Percentiles rank a stretch among this genome's conserved stretches.
These are phyloP conservation scores for Thymelicus sylvestris DNA, from an alignment of 2,888 invertebrate species.

Conservation along the genomic window DNA sequence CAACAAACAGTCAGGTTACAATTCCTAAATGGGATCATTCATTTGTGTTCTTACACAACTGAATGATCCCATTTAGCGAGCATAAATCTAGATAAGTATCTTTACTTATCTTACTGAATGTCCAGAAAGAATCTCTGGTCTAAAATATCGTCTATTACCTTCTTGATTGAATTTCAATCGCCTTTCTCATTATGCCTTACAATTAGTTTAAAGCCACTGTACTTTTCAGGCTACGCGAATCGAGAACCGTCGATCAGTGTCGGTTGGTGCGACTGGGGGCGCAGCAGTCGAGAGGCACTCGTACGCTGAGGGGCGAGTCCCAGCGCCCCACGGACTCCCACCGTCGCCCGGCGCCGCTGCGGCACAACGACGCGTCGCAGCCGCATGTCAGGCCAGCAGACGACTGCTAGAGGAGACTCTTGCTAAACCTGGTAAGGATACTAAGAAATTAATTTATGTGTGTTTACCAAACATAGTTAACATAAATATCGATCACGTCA, in stretches of 20 bases:
- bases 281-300: slow-evolving; percentile 63
- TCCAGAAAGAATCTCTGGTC: too few relatives aligned
- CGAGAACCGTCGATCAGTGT: slow-evolving; percentile 69
- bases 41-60: too few relatives aligned
- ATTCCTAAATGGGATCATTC: too few relatives aligned
- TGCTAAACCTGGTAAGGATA: slow-evolving; percentile 79
- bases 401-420: slow-evolving; percentile 88
- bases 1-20: too few relatives aligned
- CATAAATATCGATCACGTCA: too few relatives aligned
- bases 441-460: too few relatives aligned
- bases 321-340: slow-evolving; percentile 73
- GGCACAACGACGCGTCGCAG: slow-evolving; percentile 65
- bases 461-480: too few relatives aligned
- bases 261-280: slow-evolving; percentile 60
- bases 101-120: too few relatives aligned
- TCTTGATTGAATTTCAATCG: not conserved
- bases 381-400: slow-evolving; percentile 84
- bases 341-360: slow-evolving; percentile 72
- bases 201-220: not conserved
- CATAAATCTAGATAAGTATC: too few relatives aligned
- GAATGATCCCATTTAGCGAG: too few relatives aligned
- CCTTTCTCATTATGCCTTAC: too few relatives aligned
- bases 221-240: slow-evolving; percentile 66
- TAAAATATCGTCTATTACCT: too few relatives aligned
- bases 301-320: slow-evolving; percentile 71